A percentile compares a stretch with the other conserved stretches of the same genome.
Conservation (phyloP, 1,140 invertebrate genomes). For the Zophobas morio region DNA sequence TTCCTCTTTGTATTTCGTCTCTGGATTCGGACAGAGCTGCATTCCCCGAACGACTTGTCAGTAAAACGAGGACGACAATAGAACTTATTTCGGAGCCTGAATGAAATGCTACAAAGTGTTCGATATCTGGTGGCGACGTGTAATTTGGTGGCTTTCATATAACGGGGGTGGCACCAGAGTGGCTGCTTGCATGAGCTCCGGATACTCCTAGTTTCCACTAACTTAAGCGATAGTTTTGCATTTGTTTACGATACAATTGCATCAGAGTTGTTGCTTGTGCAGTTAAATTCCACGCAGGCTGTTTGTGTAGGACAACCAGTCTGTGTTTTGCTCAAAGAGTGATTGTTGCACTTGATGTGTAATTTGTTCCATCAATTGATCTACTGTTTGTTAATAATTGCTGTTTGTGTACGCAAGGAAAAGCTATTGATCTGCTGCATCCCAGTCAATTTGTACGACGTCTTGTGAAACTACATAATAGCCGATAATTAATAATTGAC, state of each 20-base stretch:
- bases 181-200: neutral
- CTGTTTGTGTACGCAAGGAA: neutral
- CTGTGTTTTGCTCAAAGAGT: conserved; percentile 11
- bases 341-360: neutral
- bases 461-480: conserved; percentile 14
- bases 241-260: conserved; percentile 30
- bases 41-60: conserved; percentile 41
- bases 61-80: conserved; percentile 43
- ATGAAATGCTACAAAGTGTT: conserved; percentile 51
- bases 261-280: conserved; percentile 31
- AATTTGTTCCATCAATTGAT: neutral
- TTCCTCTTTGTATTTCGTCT: conserved; percentile 14
- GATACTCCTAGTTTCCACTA: conserved; percentile 45
- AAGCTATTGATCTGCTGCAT: neutral
- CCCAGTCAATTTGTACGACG: neutral
- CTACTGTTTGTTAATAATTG: neutral
- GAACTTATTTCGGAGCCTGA: conserved; percentile 49
- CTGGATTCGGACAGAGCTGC: conserved; percentile 19
- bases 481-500: neutral
- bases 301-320: neutral
- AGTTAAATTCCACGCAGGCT: neutral
- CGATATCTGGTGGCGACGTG: conserved; percentile 54
- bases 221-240: conserved; percentile 36
- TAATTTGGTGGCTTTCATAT: conserved; percentile 50
- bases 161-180: conserved; percentile 34